Base-by-base conservation (phyloP, 2,888 invertebrate genomes). In the Fragum whitleyi region DNA sequence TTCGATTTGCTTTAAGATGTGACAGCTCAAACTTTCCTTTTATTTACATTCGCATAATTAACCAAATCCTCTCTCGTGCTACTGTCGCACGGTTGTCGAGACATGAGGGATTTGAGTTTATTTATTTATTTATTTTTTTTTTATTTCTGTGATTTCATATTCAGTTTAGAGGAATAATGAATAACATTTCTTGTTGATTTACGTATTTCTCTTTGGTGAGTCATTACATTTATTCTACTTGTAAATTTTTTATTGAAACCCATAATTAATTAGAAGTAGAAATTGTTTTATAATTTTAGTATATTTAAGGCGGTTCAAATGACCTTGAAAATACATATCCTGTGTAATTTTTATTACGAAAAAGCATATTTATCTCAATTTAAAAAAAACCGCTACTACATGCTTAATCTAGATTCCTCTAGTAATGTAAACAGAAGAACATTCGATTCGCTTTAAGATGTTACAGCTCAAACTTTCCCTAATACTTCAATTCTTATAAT, bases 1-100 rank as follows among this genome's bases (percentile, higher is more conserved):
- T 29, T 59, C 36, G 65, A 75, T 79, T 75, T 75, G 75, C 71
- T 79, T 47, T 79, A 75, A 79, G 26, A 23, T 59, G 29, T 67
- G 79, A 75, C 75, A 75, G 51, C 51, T 62, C 47, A 69, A 74
- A 79, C 71, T 61, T 73, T 32, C 69, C 16, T 61, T 73, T 47
- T 79, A 74, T 74, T 79, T 70, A 55, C 70, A 74, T 42, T 39
- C 16, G 21, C 55, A n/a, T 29, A 29, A 55, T 70, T n/a, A 26
- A 55, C 26, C 19, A 51, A 68, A 68, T 61, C 61, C 61, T 3
- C 32, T 9, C 61, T 47, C 47, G 14, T 9, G 47, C 47, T 47
- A 47, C 47, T 14, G 16, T 9, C 47, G 14, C n/a, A 47, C 47
- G 47, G 47, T 14, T 19, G 16, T 16, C 14, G 47, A 19, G 47